Percentiles rank a stretch among this genome's conserved stretches.
Conservation (phyloP, 2,797 vertebrate species). For the Rhinoraja longicauda region DNA sequence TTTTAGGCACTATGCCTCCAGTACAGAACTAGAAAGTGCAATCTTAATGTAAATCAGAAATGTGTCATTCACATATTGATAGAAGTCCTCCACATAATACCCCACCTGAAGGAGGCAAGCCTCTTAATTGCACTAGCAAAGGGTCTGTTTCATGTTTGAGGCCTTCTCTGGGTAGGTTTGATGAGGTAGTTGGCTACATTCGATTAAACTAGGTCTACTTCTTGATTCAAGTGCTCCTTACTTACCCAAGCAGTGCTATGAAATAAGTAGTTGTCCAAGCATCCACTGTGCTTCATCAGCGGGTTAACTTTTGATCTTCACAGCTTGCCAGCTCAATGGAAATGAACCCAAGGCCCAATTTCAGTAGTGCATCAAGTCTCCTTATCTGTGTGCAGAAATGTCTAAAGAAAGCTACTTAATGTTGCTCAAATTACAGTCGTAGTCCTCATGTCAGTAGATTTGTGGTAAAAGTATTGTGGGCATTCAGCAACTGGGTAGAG, state of each 20-base stretch:
- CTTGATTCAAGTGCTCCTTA: neutral
- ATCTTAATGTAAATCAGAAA: neutral
- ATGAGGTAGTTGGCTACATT: neutral
- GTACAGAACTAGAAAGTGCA: neutral
- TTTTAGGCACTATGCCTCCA: neutral
- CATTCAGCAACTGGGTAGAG: neutral
- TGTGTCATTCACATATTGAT: neutral
- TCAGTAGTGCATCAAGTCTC: neutral
- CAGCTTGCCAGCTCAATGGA: neutral
- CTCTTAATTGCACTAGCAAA: neutral
- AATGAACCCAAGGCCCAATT: neutral
- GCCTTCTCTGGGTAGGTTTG: neutral
- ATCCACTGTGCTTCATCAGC: neutral
- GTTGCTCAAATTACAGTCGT: neutral
- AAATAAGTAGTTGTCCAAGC: neutral
- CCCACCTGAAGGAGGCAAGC: neutral
- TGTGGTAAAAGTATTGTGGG: neutral
- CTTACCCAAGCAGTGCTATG: neutral
- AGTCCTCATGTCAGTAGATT: neutral
- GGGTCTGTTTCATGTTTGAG: neutral
- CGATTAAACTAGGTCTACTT: neutral
- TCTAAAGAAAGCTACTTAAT: neutral
- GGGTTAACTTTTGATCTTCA: neutral
- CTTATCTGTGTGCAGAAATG: too few relatives aligned
- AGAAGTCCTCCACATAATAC: neutral